Evolutionary conservation across 2,113 vertebrate genomes (phyloP), one percentile per base, ranked within the genome.

Genomic region (Ctenomys sociabilis): DNA sequence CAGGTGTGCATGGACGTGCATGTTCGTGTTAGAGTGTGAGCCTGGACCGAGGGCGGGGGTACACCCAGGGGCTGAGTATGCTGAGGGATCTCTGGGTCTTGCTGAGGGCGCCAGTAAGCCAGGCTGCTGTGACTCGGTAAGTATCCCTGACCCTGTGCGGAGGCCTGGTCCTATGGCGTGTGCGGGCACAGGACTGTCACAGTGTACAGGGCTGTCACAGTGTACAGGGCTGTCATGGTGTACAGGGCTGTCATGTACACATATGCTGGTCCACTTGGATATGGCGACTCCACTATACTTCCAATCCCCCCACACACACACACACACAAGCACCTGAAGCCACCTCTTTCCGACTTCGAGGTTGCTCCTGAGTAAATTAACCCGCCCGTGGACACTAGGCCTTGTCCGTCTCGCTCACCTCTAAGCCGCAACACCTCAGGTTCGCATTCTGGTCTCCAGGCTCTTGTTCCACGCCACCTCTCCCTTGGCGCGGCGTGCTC

Each of bases 281-380:
- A n/a, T 0, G 1, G 11, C 61, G 30, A 19, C 45, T 17, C 1
- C 57, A 28, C 22, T 30, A 45, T 7, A 57, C 66, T 85, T 83
- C 84, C 43, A 3, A 24, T 28, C 16, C 19, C 1, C 19, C 21
- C 35, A 2, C 49, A n/a, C n/a, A n/a, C n/a, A n/a, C n/a, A n/a
- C n/a, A n/a, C n/a, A n/a, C n/a, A n/a, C 1, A 2, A 45, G 1
- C 1, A 1, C 5, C 81, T 64, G 2, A 32, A n/a, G 37, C 64
- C 72, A 24, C 7, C 10, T 19, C 13, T 45, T 45, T 17, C 54
- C 11, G 45, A 26, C 12, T 24, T 78, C 7, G 17, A 7, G 0
- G 32, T 21, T 61, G 84, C 26, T 45, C 35, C 72, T 1, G 6
- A 30, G 26, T 22, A 11, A 11, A 14, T 11, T 4, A 49, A 78